Evolutionary conservation across 1,140 invertebrate genomes (phyloP), one percentile per base, ranked within the genome.

Genomic region (Hypothenemus hampei): DNA sequence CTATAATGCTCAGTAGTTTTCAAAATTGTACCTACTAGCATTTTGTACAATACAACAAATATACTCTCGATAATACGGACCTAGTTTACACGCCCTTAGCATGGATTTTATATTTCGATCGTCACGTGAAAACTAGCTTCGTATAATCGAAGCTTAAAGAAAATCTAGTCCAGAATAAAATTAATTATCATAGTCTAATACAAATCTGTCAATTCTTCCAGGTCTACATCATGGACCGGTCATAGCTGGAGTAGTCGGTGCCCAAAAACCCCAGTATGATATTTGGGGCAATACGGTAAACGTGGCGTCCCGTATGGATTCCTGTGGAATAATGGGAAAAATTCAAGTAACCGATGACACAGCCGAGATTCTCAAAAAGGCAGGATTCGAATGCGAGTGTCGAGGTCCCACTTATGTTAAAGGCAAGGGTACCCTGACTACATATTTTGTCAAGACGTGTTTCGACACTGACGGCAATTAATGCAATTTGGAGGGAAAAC

Each of bases 281-380:
- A 97, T 90, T 62, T 98, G 95, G 95, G 93, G 95, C 3, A 97
- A 98, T 72, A 94, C 94, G 0, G 95, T 98, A 0, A 98, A 98
- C 71, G 93, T 98, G 4, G 87, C 87, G 1, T 96, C 91, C 6
- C 75, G 95, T 21, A 98, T 98, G 94, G 94, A 97, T 69, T 94
- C 91, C 59, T 95, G 92, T 54, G 94, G 94, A 0, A 77, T 88
- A 59, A 89, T 93, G 79, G 89, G 91, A 19, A 78, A 82, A 22
- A 82, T 88, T 66, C 91, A 88, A 76, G 82, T 85, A 3, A 95
- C 93, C 0, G 88, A 93, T 66, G 89, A 92, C 55, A 91, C 92
- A 3, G 91, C 91, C 5, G 89, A 90, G 74, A 84, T 94, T 51
- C 73, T 97, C 7, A 85, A 84, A 78, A 81, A 80, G 16, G 84